These are phyloP conservation scores for Rhizomys pruinosus DNA, from an alignment of 2,113 vertebrate species.

Conservation along the genomic window DNA sequence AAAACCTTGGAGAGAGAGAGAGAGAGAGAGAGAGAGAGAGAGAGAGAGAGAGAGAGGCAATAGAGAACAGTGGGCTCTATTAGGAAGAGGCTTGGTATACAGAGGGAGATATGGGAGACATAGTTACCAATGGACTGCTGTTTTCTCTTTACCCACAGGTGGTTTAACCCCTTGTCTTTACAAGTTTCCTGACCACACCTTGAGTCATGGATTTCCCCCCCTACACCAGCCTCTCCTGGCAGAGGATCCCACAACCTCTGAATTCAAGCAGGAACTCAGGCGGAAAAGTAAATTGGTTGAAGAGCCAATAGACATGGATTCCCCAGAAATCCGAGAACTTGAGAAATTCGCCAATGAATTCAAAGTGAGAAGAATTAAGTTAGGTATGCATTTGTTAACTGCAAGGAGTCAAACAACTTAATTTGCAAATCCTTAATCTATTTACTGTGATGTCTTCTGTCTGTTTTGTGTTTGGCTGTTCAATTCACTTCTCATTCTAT, in stretches of 20 bases:
- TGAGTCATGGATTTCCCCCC: constrained; percentile 92
- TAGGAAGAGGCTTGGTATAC: not conserved
- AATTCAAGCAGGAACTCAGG: constrained; percentile 94
- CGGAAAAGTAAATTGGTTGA: constrained; percentile 91
- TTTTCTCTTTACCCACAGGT: constrained; percentile 83
- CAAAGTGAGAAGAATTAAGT: constrained; percentile 97
- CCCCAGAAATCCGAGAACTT: constrained; percentile 96
- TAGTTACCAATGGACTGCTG: not conserved
- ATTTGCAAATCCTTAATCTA: not conserved
- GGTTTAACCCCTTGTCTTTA: constrained; percentile 95
- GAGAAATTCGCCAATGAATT: constrained; percentile 99
- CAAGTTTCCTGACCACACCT: constrained; percentile 95
- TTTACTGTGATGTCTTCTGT: not conserved
- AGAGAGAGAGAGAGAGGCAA: not conserved
- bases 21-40: too few relatives aligned
- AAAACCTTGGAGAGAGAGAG: not conserved
- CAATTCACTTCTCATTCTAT: not conserved
- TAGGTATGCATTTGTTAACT: constrained; percentile 88
- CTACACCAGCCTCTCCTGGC: constrained; percentile 92
- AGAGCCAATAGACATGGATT: constrained; percentile 94
- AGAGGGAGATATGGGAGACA: not conserved
- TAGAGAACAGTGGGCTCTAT: not conserved
- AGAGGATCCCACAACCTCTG: constrained; percentile 87
- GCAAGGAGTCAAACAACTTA: not conserved
- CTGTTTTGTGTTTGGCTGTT: not conserved